phyloP scores from a whole-genome alignment of 2,888 invertebrate genomes.

The Seladonia tumulorum region DNA sequence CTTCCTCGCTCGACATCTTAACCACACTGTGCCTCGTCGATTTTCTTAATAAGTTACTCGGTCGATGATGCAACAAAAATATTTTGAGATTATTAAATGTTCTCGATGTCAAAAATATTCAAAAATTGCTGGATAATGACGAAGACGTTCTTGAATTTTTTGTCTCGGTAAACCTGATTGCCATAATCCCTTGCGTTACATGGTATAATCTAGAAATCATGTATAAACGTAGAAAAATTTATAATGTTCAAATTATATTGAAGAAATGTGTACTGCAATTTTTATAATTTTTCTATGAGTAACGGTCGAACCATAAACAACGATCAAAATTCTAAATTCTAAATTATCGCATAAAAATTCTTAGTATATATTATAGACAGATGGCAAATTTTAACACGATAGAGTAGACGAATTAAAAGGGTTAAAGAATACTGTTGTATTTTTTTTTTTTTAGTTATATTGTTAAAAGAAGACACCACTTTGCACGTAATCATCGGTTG shows the following conservation, averaged over 20 bases:
- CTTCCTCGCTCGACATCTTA: constrained; percentile 33
- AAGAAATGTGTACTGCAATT: neutral
- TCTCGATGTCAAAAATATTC: neutral
- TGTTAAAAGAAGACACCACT: no score
- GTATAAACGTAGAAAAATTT: neutral
- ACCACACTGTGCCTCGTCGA: constrained; percentile 28
- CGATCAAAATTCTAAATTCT: no score
- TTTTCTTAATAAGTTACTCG: constrained; percentile 26
- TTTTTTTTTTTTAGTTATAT: no score
- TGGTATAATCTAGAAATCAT: neutral
- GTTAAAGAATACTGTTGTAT: neutral
- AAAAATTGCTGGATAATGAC: neutral
- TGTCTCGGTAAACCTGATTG: neutral
- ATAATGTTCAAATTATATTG: neutral
- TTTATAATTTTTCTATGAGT: neutral
- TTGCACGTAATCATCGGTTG: neutral
- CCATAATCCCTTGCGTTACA: neutral
- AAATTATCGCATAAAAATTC: neutral
- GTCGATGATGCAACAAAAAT: constrained; percentile 4
- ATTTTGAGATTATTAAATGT: neutral
- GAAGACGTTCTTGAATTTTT: neutral
- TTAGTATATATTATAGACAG: neutral
- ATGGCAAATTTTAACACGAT: neutral
- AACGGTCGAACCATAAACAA: neutral
- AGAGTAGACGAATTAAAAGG: neutral